A percentile compares a stretch with the other conserved stretches of the same genome.
Evolutionary conservation across 1,140 invertebrate genomes (phyloP).

Genomic region (Babylonia areolata): DNA sequence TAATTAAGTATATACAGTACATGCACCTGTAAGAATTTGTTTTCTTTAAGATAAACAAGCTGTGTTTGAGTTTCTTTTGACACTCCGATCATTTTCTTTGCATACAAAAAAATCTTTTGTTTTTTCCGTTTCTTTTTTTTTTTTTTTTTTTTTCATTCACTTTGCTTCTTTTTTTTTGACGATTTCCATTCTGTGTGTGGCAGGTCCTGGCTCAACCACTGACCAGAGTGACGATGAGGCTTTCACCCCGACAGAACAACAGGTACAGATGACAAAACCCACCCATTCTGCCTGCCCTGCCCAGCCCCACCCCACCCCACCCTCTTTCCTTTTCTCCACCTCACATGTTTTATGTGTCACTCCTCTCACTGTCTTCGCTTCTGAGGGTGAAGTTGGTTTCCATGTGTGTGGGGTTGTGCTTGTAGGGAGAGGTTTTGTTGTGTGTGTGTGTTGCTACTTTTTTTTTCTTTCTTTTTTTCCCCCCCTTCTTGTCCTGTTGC

Average conservation of each 20-base stretch:
- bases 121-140: background rate
- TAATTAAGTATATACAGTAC: no score
- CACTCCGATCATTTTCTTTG: no score
- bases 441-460: no score
- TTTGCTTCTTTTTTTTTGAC: background rate
- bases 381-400: background rate
- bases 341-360: background rate
- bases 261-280: slow-evolving; percentile 44
- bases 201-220: slow-evolving; percentile 56
- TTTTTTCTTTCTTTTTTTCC: no score
- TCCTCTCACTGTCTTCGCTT: no score
- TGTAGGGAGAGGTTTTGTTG: no score
- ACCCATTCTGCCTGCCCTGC: background rate
- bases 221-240: slow-evolving; percentile 65
- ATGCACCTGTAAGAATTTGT: no score
- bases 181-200: slow-evolving; percentile 17
- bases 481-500: no score
- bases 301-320: background rate
- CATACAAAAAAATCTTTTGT: background rate
- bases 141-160: background rate
- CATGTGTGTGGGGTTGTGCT: no score
- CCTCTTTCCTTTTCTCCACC: no score
- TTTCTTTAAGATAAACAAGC: no score
- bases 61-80: no score
- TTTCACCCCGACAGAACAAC: slow-evolving; percentile 60